Evolutionary conservation across 2,888 invertebrate genomes (phyloP).

Genomic region (Agapetus fuscipes): DNA sequence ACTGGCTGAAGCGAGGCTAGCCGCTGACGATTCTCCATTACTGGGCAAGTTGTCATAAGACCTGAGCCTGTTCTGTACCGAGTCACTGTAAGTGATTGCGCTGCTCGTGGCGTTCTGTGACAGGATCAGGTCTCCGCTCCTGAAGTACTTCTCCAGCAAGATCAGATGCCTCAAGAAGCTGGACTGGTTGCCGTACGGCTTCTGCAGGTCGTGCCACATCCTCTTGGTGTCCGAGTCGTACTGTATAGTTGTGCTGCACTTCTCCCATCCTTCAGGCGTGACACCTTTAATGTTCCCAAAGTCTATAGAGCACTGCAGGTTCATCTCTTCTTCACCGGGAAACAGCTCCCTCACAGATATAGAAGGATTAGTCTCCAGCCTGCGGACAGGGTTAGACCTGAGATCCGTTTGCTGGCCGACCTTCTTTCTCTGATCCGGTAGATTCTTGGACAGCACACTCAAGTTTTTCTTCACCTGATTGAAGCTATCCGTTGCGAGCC

Average conservation of each 20-base stretch:
- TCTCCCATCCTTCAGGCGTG: constrained; percentile 79
- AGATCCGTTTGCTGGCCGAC: constrained; percentile 28
- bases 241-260: constrained; percentile 67
- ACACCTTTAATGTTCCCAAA: constrained; percentile 61
- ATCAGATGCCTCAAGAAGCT: constrained; percentile 76
- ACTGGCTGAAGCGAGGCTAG: not conserved
- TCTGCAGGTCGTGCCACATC: constrained; percentile 72
- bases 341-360: constrained; percentile 72
- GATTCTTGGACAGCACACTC: constrained; percentile 39
- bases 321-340: constrained; percentile 76
- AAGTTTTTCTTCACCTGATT: constrained; percentile 43
- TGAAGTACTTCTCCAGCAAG: constrained; percentile 72
- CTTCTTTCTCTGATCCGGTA: constrained; percentile 35
- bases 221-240: constrained; percentile 74
- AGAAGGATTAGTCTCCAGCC: constrained; percentile 69
- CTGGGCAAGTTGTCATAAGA: constrained; percentile 60
- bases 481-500: constrained; percentile 44
- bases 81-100: constrained; percentile 69
- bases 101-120: constrained; percentile 64
- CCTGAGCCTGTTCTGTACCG: constrained; percentile 66
- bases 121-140: constrained; percentile 67
- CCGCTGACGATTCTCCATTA: constrained; percentile 21
- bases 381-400: constrained; percentile 52
- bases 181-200: constrained; percentile 81
- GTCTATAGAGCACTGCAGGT: constrained; percentile 64